Evolutionary conservation across 2,888 invertebrate species (phyloP), one percentile per base, ranked within the genome.

Genomic region (Gasteruption jaculator): DNA sequence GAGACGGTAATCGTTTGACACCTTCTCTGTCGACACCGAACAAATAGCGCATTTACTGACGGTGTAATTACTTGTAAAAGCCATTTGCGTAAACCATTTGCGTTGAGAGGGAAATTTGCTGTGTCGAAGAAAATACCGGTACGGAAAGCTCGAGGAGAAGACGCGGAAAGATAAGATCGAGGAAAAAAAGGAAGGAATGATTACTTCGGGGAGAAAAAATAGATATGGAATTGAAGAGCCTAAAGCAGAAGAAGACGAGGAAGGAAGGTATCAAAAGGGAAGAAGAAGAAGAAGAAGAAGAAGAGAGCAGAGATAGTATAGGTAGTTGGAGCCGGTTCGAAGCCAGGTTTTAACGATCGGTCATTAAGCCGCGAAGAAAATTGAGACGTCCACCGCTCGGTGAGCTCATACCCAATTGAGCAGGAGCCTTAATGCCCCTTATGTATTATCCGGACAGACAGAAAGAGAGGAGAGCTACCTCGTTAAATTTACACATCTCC

Each of bases 311-410:
- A 14, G 39, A 39, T 33, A 39, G 41, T 34, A 40, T 39, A 30
- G 4, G 18, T 3, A 33, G 14, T 24, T 32, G 21, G 54, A 62
- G 62, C 61, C 61, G 61, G 62, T 63, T 62, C 58, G 53, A 51
- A 55, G 54, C 49, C 56, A 53, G 58, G 54, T 61, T 61, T 65
- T 63, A 65, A 65, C 64, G 65, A 65, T 62, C 61, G 63, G 63
- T 64, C 64, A 64, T 65, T 65, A 65, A 64, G 61, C 59, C 60
- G 61, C 57, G 60, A 59, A 63, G 63, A 63, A 64, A 63, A 65
- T 65, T 65, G 65, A 65, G 63, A 64, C 61, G 63, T 62, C 61
- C 56, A 57, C 57, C 58, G 57, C 57, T 57, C 49, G 49, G 51
- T 46, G 50, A 53, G 43, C 55, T 57, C 56, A 59, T 56, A 56